Evolutionary conservation across 2,888 invertebrate species (phyloP).

Genomic region (Megalurothrips usitatus): DNA sequence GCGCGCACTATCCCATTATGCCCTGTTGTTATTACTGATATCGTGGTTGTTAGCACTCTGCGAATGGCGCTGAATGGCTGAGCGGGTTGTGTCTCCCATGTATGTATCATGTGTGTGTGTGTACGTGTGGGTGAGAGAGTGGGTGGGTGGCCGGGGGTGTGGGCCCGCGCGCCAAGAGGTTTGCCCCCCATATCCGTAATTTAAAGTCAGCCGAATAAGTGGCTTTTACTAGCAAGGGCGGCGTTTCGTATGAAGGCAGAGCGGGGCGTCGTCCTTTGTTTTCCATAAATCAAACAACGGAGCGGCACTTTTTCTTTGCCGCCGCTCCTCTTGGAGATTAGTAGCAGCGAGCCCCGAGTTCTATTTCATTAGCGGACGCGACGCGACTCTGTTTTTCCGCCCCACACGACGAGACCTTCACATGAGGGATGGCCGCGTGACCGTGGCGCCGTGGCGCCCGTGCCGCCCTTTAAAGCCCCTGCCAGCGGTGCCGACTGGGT

Average conservation of each 20-base stretch:
- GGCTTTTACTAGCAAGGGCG: not conserved
- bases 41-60: constrained; percentile 21
- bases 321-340: not conserved
- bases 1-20: not conserved
- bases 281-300: not conserved
- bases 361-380: no score
- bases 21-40: constrained; percentile 8
- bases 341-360: no score
- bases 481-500: no score
- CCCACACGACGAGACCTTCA: no score
- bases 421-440: no score
- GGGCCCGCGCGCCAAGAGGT: not conserved
- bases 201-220: not conserved
- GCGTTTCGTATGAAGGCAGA: not conserved
- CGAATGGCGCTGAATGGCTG: not conserved
- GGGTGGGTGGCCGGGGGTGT: no score
- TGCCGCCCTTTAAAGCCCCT: no score
- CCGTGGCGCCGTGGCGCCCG: no score
- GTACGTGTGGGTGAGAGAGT: no score
- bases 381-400: no score
- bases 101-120: not conserved
- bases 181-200: not conserved
- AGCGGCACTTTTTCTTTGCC: not conserved
- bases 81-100: not conserved
- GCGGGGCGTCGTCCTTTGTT: not conserved